Conservation (phyloP, 2,888 invertebrate species). For the Endomychus coccineus region DNA sequence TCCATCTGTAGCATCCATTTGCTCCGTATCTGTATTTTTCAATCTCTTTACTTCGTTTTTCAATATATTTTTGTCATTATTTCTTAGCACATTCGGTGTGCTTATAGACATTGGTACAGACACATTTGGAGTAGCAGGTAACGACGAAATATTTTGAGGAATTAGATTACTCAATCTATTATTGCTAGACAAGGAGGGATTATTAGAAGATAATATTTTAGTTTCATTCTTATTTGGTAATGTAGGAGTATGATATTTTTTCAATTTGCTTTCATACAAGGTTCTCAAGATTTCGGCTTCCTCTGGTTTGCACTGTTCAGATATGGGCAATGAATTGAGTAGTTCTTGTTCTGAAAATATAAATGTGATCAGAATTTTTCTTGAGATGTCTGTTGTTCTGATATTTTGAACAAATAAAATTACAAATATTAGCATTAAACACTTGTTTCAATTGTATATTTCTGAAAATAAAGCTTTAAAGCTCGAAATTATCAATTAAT, state of each 20-base stretch:
- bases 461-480: too few relatives aligned
- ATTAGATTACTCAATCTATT: conserved; percentile 14
- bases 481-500: too few relatives aligned
- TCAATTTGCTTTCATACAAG: conserved; percentile 76
- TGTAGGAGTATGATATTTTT: conserved; percentile 71
- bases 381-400: too few relatives aligned
- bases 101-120: conserved; percentile 25
- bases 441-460: too few relatives aligned
- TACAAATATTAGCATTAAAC: too few relatives aligned
- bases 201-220: conserved; percentile 18
- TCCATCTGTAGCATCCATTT: neutral
- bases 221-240: conserved; percentile 22
- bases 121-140: conserved; percentile 23
- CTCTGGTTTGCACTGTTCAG: conserved; percentile 50
- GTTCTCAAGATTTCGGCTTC: conserved; percentile 65
- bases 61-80: conserved; percentile 28
- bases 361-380: neutral
- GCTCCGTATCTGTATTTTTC: conserved; percentile 4
- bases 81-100: conserved; percentile 28
- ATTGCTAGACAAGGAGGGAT: neutral
- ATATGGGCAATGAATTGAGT: conserved; percentile 60
- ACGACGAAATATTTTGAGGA: conserved; percentile 20
- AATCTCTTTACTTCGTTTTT: conserved; percentile 19
- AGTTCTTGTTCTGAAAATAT: conserved; percentile 56
- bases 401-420: too few relatives aligned